A percentile compares a stretch with the other conserved stretches of the same genome.
These are phyloP conservation scores for Caenorhabditis uteleia DNA, from an alignment of 2,888 invertebrate genomes.

Conservation along the genomic window DNA sequence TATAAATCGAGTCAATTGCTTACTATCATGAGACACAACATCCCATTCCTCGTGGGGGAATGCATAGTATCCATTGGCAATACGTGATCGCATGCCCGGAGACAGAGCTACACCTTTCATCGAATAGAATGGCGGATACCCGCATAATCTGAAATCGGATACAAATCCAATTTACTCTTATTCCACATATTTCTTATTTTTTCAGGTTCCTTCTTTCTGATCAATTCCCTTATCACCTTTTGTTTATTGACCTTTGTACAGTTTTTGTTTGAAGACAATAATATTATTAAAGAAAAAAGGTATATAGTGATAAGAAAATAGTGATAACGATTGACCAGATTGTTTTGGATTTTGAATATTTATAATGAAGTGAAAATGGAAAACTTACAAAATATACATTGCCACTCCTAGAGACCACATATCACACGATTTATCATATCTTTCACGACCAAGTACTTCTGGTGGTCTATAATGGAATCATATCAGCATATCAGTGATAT, in stretches of 20 bases:
- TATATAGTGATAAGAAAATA: constrained; percentile 7
- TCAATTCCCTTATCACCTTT: constrained; percentile 6
- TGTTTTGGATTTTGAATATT: constrained; percentile 1
- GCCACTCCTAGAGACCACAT: constrained; percentile 98
- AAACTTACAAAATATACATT: constrained; percentile 90
- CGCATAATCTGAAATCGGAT: constrained; percentile 79
- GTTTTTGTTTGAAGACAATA: neutral
- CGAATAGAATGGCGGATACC: constrained; percentile 98
- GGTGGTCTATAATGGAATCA: constrained; percentile 72
- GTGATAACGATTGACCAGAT: constrained; percentile 1
- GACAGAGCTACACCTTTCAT: constrained; percentile 95
- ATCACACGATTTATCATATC: constrained; percentile 98
- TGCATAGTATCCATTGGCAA: constrained; percentile 92
- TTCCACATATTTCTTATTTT: no score
- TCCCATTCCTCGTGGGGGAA: constrained; percentile 96
- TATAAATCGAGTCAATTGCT: constrained; percentile 22
- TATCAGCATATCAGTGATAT: constrained; percentile 3
- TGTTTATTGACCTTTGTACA: neutral
- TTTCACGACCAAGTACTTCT: constrained; percentile 92
- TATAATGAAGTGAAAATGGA: constrained; percentile 2
- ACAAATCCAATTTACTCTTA: constrained; percentile 21
- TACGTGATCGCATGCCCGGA: constrained; percentile 96
- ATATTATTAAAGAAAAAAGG: constrained; percentile 24
- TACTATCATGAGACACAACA: constrained; percentile 85
- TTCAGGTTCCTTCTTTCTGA: no score